Percentiles rank a stretch among this genome's conserved stretches.
Conservation (phyloP, 2,888 invertebrate genomes). For the Hypolimnas misippus region DNA sequence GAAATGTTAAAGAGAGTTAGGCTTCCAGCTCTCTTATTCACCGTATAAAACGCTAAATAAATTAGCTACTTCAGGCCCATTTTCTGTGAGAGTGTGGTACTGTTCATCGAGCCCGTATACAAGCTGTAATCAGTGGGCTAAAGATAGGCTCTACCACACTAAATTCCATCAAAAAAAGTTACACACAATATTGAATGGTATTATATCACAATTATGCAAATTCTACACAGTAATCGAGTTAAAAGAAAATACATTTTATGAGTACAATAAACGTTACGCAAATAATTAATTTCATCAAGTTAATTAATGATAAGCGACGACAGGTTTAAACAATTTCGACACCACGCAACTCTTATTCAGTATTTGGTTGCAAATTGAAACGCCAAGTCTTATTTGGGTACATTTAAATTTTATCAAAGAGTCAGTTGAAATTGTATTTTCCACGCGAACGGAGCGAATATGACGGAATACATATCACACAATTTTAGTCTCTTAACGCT, state of each 20-base stretch:
- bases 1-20: too few relatives aligned
- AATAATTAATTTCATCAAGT: constrained; percentile 15
- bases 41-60: too few relatives aligned
- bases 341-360: constrained; percentile 26
- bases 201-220: too few relatives aligned
- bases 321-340: constrained; percentile 25
- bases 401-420: constrained; percentile 47
- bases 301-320: constrained; percentile 9
- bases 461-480: constrained; percentile 35
- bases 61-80: too few relatives aligned
- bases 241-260: not conserved
- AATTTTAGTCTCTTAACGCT: constrained; percentile 31
- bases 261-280: not conserved
- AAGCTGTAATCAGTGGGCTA: too few relatives aligned
- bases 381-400: constrained; percentile 37
- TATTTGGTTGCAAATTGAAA: constrained; percentile 41
- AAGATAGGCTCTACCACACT: too few relatives aligned
- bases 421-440: constrained; percentile 45
- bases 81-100: too few relatives aligned
- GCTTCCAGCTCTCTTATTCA: too few relatives aligned
- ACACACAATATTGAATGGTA: too few relatives aligned
- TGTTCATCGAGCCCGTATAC: too few relatives aligned
- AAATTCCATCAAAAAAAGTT: too few relatives aligned
- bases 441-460: constrained; percentile 38
- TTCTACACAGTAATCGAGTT: too few relatives aligned